These are phyloP conservation scores for Portunus trituberculatus DNA, from an alignment of 1,140 invertebrate species.

Conservation along the genomic window DNA sequence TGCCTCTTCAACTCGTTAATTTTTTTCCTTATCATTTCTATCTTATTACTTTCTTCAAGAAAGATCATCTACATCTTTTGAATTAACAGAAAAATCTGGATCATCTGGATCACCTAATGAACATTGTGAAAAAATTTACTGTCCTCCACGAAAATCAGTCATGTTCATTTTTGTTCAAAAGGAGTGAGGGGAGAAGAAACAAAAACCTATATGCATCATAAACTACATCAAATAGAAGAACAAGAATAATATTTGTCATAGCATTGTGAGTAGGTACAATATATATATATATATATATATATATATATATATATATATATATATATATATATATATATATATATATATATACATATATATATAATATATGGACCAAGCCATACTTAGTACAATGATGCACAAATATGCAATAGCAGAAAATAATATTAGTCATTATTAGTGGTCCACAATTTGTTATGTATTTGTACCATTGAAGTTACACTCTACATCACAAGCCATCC, in stretches of 20 bases:
- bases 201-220: not conserved
- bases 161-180: not conserved
- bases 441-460: not conserved
- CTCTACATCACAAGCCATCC: too few species aligned
- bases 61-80: not conserved
- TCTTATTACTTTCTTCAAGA: not conserved
- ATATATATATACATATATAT: constrained; percentile 11
- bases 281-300: not conserved
- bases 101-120: not conserved
- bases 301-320: constrained; percentile 32
- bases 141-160: not conserved
- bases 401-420: not conserved
- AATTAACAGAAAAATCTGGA: not conserved
- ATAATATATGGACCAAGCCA: not conserved
- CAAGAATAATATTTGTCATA: too few species aligned
- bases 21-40: not conserved
- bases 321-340: constrained; percentile 32
- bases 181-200: not conserved
- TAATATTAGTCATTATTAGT: not conserved
- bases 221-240: not conserved
- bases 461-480: too few species aligned
- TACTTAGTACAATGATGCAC: too few species aligned
- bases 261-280: not conserved
- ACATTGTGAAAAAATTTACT: not conserved
- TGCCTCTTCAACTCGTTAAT: not conserved